Percentiles rank a stretch among this genome's conserved stretches.
phyloP scores from a whole-genome alignment of 2,113 vertebrate genomes.

The Oncorhynchus tshawytscha region DNA sequence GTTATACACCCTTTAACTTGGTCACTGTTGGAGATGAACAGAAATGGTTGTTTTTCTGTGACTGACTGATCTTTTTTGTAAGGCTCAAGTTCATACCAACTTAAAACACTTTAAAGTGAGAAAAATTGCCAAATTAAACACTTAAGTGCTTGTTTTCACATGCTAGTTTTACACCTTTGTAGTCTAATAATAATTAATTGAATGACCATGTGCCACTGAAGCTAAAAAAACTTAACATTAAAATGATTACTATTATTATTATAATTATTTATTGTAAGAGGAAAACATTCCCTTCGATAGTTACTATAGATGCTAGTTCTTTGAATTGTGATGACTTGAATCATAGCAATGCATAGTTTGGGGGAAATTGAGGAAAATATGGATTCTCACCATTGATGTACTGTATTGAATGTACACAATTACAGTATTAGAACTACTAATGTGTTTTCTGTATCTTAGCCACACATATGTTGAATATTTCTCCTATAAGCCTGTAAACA shows the following conservation, averaged over 20 bases:
- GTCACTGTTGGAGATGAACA: background rate
- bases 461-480: conserved; percentile 14
- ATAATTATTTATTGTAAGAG: background rate
- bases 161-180: background rate
- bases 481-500: conserved; percentile 3
- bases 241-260: background rate
- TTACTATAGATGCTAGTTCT: background rate
- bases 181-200: background rate
- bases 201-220: background rate
- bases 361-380: conserved; percentile 1
- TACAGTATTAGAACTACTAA: conserved; percentile 23
- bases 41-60: background rate
- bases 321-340: conserved; percentile 5
- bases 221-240: background rate
- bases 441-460: conserved; percentile 23
- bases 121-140: background rate
- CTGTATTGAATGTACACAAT: conserved; percentile 8
- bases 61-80: background rate
- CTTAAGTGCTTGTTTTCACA: background rate
- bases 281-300: background rate
- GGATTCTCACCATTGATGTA: conserved; percentile 37
- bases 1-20: background rate
- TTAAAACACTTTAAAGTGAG: background rate
- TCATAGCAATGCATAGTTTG: background rate
- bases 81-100: background rate